Conservation (phyloP, 2,888 invertebrate genomes). For the Furcula furcula region DNA sequence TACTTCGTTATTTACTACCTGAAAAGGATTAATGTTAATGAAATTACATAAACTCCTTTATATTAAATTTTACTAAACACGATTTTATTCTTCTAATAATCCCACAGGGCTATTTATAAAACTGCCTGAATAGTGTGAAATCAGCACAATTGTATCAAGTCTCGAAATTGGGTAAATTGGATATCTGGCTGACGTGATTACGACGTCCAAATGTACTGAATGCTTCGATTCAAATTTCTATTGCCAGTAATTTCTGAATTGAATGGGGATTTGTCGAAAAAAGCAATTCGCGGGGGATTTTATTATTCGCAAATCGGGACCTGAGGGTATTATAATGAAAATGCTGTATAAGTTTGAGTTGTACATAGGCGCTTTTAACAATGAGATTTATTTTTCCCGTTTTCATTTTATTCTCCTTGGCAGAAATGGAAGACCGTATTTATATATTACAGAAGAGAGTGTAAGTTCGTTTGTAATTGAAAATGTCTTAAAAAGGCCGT, state of each 20-base stretch:
- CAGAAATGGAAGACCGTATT: neutral
- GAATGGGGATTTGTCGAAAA: conserved; percentile 42
- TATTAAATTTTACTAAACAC: no score
- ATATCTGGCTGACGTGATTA: conserved; percentile 44
- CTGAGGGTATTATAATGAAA: conserved; percentile 16
- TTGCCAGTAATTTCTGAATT: conserved; percentile 46
- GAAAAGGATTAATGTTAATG: no score
- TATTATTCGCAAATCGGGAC: conserved; percentile 39
- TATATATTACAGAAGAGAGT: neutral
- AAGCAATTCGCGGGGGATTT: conserved; percentile 42
- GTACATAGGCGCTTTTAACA: conserved; percentile 10
- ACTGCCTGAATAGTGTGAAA: conserved; percentile 27
- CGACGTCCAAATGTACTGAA: conserved; percentile 40
- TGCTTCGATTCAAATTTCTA: conserved; percentile 44
- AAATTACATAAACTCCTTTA: no score
- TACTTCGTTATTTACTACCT: no score
- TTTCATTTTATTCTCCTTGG: neutral
- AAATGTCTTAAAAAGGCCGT: no score
- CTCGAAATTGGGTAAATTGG: conserved; percentile 43
- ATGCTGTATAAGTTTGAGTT: conserved; percentile 5
- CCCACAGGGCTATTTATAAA: conserved; percentile 8
- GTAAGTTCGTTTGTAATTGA: neutral
- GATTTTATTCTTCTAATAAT: conserved; percentile 6
- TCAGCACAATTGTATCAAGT: conserved; percentile 27
- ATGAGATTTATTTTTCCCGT: conserved; percentile 2